Conservation (phyloP, 2,888 invertebrate species). For the Lithophane semibrunnea region DNA sequence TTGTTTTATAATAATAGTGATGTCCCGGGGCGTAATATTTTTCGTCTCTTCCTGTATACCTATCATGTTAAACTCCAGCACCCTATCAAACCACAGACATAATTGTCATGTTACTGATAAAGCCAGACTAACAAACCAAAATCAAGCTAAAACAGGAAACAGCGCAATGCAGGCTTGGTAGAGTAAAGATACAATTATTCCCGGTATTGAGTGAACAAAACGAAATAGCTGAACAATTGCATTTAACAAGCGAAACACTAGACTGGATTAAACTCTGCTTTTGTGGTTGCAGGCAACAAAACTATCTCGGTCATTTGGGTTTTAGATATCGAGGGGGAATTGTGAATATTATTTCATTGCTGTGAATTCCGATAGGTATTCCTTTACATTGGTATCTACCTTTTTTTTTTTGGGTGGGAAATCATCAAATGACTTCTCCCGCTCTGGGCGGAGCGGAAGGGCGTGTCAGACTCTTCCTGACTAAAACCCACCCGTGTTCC, state of each 20-base stretch:
- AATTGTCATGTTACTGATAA: constrained; percentile 10
- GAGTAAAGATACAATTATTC: constrained; percentile 33
- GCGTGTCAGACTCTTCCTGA: too few relatives aligned
- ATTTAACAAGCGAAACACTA: constrained; percentile 40
- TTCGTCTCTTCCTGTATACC: too few relatives aligned
- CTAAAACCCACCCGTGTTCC: too few relatives aligned
- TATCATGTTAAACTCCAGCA: constrained; percentile 7
- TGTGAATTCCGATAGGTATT: not conserved
- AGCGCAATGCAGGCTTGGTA: constrained; percentile 36
- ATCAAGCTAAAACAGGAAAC: constrained; percentile 13
- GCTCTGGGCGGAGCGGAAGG: too few relatives aligned
- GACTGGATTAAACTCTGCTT: constrained; percentile 17
- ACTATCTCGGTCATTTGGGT: constrained; percentile 17
- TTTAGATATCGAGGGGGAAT: not conserved
- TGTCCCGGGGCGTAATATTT: not conserved
- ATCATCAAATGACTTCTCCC: too few relatives aligned
- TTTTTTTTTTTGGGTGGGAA: too few relatives aligned
- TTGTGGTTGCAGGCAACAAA: constrained; percentile 22
- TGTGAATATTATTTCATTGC: not conserved
- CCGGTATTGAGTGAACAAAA: constrained; percentile 44
- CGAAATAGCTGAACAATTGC: constrained; percentile 44
- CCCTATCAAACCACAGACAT: not conserved
- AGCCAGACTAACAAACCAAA: constrained; percentile 18
- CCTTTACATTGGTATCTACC: not conserved
- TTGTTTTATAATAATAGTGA: too few relatives aligned